Percentiles rank a stretch among this genome's conserved stretches.
Evolutionary conservation across 1,140 invertebrate genomes (phyloP).

Genomic region (Temnothorax nylanderi): DNA sequence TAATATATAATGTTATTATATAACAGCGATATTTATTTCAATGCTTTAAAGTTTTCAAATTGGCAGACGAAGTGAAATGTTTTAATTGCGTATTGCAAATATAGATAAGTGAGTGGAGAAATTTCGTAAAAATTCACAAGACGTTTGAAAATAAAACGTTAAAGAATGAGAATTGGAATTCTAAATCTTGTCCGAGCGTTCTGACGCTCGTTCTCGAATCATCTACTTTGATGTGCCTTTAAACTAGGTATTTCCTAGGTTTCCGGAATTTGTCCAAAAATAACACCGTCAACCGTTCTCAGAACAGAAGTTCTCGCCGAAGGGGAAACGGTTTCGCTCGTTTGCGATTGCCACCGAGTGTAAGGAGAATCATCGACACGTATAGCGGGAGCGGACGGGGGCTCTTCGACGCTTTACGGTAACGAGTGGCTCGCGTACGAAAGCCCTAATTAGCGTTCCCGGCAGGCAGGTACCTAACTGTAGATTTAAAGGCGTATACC

Average conservation of each 20-base stretch:
- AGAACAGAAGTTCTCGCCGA: not conserved
- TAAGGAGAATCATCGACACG: conserved; percentile 18
- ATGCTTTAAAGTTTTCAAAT: not conserved
- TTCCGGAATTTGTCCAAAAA: conserved; percentile 7
- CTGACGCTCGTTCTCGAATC: not conserved
- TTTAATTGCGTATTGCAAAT: not conserved
- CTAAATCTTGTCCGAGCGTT: not conserved
- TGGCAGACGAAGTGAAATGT: not conserved
- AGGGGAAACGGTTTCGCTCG: conserved; percentile 4
- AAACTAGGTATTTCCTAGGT: not conserved
- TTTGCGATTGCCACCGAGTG: not conserved
- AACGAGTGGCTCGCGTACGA: conserved; percentile 67
- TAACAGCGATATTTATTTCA: not conserved
- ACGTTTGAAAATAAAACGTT: not conserved
- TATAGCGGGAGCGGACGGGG: not conserved
- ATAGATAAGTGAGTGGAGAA: not conserved
- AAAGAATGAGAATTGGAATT: not conserved
- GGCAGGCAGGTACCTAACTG: conserved; percentile 73
- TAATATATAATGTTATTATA: not conserved
- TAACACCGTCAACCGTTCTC: not conserved
- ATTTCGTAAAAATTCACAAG: not conserved
- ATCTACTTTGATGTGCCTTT: not conserved
- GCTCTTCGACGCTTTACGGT: conserved; percentile 43
- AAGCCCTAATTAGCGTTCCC: conserved; percentile 72
- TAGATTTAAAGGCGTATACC: conserved; percentile 74